Percentiles rank a stretch among this genome's conserved stretches.
phyloP scores from a whole-genome alignment of 2,113 vertebrate genomes.

The Chroicocephalus ridibundus region DNA sequence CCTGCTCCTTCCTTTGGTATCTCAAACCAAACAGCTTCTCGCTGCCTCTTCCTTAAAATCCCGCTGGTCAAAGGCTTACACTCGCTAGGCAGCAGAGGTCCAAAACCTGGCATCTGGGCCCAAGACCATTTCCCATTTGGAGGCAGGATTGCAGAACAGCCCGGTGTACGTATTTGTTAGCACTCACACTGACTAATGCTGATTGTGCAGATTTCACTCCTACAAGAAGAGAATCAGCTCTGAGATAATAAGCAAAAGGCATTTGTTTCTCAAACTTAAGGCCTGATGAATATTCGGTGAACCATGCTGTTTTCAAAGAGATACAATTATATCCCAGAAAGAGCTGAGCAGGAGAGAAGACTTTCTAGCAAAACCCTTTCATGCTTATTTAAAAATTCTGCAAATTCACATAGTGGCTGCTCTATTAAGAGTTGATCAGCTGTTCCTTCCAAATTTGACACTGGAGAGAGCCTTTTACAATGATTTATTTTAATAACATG shows the following conservation, averaged over 20 bases:
- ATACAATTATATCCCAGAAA: background rate
- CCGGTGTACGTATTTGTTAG: fast-evolving
- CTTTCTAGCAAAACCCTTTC: background rate
- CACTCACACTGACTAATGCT: fast-evolving
- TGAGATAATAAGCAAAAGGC: background rate
- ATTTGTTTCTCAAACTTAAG: background rate
- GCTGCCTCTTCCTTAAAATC: background rate
- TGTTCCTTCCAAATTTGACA: background rate
- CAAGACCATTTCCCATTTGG: fast-evolving
- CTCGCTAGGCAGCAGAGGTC: background rate
- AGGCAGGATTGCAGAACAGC: background rate
- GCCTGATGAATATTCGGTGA: conserved; percentile 11
- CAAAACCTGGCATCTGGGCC: too few relatives aligned
- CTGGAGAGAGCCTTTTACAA: background rate
- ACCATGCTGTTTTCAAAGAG: background rate
- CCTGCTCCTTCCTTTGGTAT: background rate
- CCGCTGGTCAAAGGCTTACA: background rate
- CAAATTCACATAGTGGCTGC: background rate
- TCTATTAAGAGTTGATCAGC: background rate
- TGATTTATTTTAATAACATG: background rate
- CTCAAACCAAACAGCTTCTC: background rate
- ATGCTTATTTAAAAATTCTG: background rate
- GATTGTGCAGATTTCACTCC: background rate
- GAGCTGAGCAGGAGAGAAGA: background rate
- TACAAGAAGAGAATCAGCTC: background rate